Evolutionary conservation across 2,888 invertebrate species (phyloP).

Genomic region (Ophioninae sp.): DNA sequence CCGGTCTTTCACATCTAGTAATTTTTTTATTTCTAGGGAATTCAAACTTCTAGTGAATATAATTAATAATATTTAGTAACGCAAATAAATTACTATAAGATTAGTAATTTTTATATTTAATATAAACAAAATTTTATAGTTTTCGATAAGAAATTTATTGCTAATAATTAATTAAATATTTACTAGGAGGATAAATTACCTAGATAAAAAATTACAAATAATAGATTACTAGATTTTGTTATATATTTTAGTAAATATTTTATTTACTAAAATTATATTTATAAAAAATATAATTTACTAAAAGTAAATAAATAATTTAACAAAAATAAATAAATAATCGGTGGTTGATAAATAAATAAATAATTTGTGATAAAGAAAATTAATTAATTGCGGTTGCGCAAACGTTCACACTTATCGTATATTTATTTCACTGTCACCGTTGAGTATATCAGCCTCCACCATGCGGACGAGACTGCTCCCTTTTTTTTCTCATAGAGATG

Average conservation of each 20-base stretch:
- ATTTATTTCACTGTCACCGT: slow-evolving; percentile 41
- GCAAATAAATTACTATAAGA: no score
- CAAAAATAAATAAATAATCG: slow-evolving; percentile 4
- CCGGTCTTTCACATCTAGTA: background rate
- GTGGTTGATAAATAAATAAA: slow-evolving; percentile 16
- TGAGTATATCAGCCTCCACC: slow-evolving; percentile 45
- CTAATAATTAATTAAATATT: no score
- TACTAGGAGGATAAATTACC: no score
- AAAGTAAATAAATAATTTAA: background rate
- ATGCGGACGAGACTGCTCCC: slow-evolving; percentile 17
- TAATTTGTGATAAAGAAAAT: background rate
- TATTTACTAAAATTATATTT: no score
- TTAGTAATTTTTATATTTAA: no score
- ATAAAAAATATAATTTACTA: no score
- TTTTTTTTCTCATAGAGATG: slow-evolving; percentile 20
- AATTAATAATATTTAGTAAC: background rate
- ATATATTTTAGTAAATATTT: no score
- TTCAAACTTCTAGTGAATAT: background rate
- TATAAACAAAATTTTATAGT: no score
- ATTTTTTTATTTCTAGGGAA: background rate
- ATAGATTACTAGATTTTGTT: no score
- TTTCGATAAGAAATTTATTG: no score
- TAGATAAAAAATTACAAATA: no score
- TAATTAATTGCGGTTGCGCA: background rate
- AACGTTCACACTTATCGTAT: slow-evolving; percentile 22